These are phyloP conservation scores for Conopomorpha cramerella DNA, from an alignment of 1,140 invertebrate genomes.

Conservation along the genomic window DNA sequence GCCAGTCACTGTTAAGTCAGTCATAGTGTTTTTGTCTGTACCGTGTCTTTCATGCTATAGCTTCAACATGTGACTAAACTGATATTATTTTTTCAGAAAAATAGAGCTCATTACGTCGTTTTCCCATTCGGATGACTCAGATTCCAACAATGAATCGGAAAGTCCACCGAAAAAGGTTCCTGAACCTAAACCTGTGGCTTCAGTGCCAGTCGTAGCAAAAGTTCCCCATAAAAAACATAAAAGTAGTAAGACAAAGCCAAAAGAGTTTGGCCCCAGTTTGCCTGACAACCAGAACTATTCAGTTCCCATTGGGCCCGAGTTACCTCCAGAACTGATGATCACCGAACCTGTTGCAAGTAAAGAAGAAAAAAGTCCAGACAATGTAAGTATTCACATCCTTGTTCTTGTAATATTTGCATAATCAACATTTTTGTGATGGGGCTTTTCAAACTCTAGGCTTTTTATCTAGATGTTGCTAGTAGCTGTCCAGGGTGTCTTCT, in stretches of 20 bases:
- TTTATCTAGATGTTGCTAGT: too few relatives aligned
- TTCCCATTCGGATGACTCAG: slow-evolving; percentile 46
- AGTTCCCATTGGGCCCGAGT: slow-evolving; percentile 33
- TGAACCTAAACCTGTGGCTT: slow-evolving; percentile 7
- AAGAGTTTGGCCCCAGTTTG: slow-evolving; percentile 28
- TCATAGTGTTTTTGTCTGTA: too few relatives aligned
- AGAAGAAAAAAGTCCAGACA: too few relatives aligned
- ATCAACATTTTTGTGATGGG: too few relatives aligned
- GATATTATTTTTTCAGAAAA: slow-evolving; percentile 23
- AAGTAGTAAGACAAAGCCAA: slow-evolving; percentile 11
- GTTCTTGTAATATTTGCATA: too few relatives aligned
- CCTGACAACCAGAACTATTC: slow-evolving; percentile 29
- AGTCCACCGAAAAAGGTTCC: slow-evolving; percentile 12
- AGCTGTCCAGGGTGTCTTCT: too few relatives aligned
- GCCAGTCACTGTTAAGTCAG: too few relatives aligned
- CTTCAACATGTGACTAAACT: too few relatives aligned
- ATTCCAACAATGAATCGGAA: slow-evolving; percentile 41
- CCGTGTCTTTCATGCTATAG: too few relatives aligned
- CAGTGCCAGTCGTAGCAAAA: slow-evolving; percentile 8
- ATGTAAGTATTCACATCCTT: too few relatives aligned
- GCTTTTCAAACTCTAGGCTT: too few relatives aligned
- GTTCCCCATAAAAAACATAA: slow-evolving; percentile 22
- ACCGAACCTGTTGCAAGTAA: too few relatives aligned
- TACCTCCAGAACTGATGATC: slow-evolving; percentile 20
- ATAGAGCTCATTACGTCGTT: slow-evolving; percentile 51